A percentile compares a stretch with the other conserved stretches of the same genome.
Evolutionary conservation across 2,888 invertebrate species (phyloP).

Genomic region (Microdon myrmicae): DNA sequence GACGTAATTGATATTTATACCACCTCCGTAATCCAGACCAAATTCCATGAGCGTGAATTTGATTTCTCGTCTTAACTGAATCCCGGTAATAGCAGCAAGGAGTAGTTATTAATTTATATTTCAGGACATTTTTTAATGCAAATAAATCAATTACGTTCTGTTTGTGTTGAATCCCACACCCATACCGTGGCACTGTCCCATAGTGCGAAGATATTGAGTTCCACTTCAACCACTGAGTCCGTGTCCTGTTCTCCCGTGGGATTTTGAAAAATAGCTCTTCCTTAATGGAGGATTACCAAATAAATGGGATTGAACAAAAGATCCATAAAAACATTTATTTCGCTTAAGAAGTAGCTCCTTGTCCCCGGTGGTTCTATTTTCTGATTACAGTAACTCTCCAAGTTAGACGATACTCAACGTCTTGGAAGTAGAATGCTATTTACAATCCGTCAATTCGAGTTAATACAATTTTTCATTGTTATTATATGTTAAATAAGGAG

Average conservation of each 20-base stretch:
- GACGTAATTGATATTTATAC: no score
- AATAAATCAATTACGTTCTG: constrained; percentile 55
- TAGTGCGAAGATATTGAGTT: constrained; percentile 21
- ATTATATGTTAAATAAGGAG: constrained; percentile 8
- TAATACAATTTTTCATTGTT: constrained; percentile 1
- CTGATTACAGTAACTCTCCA: constrained; percentile 2
- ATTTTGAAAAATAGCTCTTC: constrained; percentile 60
- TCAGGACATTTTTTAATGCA: constrained; percentile 39
- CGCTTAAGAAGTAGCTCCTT: constrained; percentile 51
- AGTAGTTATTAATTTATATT: constrained; percentile 39
- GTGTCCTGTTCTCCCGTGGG: constrained; percentile 60
- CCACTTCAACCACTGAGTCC: constrained; percentile 23
- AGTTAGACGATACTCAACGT: constrained; percentile 6
- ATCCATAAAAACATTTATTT: constrained; percentile 54
- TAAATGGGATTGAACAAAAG: constrained; percentile 57
- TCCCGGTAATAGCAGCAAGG: constrained; percentile 26
- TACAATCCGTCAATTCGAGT: constrained; percentile 1
- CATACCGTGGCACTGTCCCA: not conserved
- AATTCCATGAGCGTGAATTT: constrained; percentile 46
- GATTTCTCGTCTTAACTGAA: constrained; percentile 48
- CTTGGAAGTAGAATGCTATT: constrained; percentile 5
- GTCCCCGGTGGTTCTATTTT: constrained; percentile 19
- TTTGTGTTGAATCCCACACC: constrained; percentile 12
- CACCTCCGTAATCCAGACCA: no score
- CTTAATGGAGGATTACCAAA: constrained; percentile 62